These are phyloP conservation scores for Drosophila pallidifrons DNA, from an alignment of 1,140 invertebrate genomes.

Conservation along the genomic window DNA sequence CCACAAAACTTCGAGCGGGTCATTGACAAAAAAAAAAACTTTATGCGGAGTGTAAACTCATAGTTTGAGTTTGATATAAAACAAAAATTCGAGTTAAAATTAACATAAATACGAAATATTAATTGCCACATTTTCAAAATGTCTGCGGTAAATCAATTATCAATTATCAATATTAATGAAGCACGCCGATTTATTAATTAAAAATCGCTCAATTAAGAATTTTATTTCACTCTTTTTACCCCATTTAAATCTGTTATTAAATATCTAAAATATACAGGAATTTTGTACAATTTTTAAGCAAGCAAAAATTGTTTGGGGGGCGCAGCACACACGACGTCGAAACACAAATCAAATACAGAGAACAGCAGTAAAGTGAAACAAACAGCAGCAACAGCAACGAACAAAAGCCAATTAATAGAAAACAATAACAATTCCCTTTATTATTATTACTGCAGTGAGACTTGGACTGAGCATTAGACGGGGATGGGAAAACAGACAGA, in stretches of 20 bases:
- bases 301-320: not conserved
- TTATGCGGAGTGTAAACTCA: not conserved
- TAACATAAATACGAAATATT: too few species aligned
- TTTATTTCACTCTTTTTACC: not conserved
- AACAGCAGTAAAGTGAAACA: slow-evolving; percentile 16
- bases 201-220: too few species aligned
- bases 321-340: not conserved
- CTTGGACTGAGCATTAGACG: not conserved
- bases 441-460: slow-evolving; percentile 64
- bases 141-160: too few species aligned
- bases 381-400: slow-evolving; percentile 48
- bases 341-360: slow-evolving; percentile 48
- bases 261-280: not conserved
- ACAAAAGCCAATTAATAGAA: slow-evolving; percentile 58
- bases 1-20: slow-evolving; percentile 2
- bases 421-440: slow-evolving; percentile 63
- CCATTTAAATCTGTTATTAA: not conserved
- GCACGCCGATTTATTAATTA: too few species aligned
- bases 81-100: too few species aligned
- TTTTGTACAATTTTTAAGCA: not conserved
- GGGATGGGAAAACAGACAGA: slow-evolving; percentile 1
- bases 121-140: too few species aligned
- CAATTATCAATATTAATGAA: too few species aligned
- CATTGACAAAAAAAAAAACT: not conserved
- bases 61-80: too few species aligned